A percentile compares a stretch with the other conserved stretches of the same genome.
Evolutionary conservation across 2,113 vertebrate species (phyloP).

Genomic region (Mohoua ochrocephala): DNA sequence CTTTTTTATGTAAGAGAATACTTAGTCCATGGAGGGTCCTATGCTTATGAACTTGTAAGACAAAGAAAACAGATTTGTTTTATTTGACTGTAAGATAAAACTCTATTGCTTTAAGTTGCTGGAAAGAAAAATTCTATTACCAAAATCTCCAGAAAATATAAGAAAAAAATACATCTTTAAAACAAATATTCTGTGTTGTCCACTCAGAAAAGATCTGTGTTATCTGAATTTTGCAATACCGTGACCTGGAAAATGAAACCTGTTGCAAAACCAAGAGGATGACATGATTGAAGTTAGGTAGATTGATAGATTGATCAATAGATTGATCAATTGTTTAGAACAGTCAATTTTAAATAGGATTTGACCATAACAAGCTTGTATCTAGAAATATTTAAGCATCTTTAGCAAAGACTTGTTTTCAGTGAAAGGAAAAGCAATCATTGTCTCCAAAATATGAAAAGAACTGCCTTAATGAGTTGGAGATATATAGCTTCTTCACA

Average conservation of each 20-base stretch:
- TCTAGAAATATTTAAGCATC: not conserved
- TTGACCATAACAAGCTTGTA: not conserved
- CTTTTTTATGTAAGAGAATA: not conserved
- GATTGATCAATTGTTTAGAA: not conserved
- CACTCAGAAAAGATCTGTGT: not conserved
- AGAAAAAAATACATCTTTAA: not conserved
- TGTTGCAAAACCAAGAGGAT: not conserved
- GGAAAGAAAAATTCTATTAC: not conserved
- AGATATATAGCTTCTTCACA: not conserved
- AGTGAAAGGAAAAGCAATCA: not conserved
- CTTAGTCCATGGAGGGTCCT: not conserved
- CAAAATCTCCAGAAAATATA: not conserved
- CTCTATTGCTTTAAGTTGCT: not conserved
- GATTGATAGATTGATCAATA: too few species aligned
- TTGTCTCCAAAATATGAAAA: not conserved
- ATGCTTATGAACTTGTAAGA: not conserved
- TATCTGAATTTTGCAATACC: not conserved
- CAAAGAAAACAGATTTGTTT: not conserved
- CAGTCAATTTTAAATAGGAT: not conserved
- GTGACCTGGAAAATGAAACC: not conserved
- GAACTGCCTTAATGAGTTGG: not conserved
- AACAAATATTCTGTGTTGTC: not conserved
- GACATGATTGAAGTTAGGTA: not conserved
- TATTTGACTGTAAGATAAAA: not conserved
- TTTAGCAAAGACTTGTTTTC: not conserved